Percentiles rank a stretch among this genome's conserved stretches.
These are phyloP conservation scores for Microplitis manilae DNA, from an alignment of 2,888 invertebrate species.

Conservation along the genomic window DNA sequence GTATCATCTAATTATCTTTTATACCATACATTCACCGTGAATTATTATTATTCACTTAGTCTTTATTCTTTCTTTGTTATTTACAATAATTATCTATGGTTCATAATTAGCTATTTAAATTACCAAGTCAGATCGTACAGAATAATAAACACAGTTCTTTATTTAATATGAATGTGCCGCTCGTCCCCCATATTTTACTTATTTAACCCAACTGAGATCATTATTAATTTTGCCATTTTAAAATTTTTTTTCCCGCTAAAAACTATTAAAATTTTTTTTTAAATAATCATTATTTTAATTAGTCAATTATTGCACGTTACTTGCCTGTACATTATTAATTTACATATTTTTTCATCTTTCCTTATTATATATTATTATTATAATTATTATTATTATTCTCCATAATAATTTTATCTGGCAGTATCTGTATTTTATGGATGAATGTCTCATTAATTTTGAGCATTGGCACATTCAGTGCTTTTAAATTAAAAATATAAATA, in stretches of 20 bases:
- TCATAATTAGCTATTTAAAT: slow-evolving; percentile 21
- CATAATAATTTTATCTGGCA: neutral
- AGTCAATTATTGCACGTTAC: neutral
- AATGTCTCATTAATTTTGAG: slow-evolving; percentile 43
- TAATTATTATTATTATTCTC: slow-evolving; percentile 18
- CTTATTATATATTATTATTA: neutral
- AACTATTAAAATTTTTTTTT: neutral
- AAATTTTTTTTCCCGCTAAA: neutral
- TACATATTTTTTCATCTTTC: slow-evolving; percentile 33
- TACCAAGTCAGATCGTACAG: slow-evolving; percentile 6
- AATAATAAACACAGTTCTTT: slow-evolving; percentile 20
- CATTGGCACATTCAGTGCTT: slow-evolving; percentile 50
- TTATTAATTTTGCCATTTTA: neutral
- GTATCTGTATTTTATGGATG: slow-evolving; percentile 32
- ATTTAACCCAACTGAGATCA: slow-evolving; percentile 1
- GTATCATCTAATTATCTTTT: slow-evolving; percentile 43
- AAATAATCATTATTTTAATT: neutral
- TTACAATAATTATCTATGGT: slow-evolving; percentile 46
- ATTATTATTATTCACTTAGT: slow-evolving; percentile 14
- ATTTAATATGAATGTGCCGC: neutral
- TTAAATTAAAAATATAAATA: slow-evolving; percentile 44
- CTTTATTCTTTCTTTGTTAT: slow-evolving; percentile 42
- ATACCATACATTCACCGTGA: slow-evolving; percentile 35
- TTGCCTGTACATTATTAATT: neutral
- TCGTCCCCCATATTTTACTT: neutral